phyloP scores from a whole-genome alignment of 2,888 invertebrate species.

The Philopedon plagiatum region DNA sequence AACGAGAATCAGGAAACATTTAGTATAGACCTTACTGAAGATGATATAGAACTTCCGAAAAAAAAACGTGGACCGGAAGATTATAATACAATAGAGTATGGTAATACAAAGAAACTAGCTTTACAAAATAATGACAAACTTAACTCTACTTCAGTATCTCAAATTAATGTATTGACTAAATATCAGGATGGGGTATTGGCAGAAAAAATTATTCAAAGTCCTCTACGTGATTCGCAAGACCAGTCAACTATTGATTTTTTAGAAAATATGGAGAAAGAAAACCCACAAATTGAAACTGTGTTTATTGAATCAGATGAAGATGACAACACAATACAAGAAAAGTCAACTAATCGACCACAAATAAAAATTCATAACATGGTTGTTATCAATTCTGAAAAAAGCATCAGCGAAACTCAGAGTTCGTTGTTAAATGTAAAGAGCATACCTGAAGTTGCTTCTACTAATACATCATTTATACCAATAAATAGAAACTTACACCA shows the following conservation, averaged over 20 bases:
- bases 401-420: background rate
- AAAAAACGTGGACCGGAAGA: background rate
- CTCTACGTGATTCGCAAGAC: background rate
- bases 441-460: background rate
- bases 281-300: constrained; percentile 37
- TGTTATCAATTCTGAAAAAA: background rate
- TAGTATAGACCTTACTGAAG: constrained; percentile 14
- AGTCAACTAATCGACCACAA: background rate
- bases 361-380: background rate
- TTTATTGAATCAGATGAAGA: constrained; percentile 34
- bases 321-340: background rate
- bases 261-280: constrained; percentile 24
- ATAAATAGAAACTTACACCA: background rate
- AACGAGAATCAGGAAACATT: background rate
- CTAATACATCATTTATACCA: background rate
- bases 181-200: background rate
- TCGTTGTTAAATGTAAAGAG: background rate
- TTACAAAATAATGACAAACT: background rate
- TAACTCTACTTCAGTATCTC: background rate
- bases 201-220: background rate
- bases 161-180: background rate
- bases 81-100: background rate
- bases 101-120: background rate
- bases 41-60: background rate
- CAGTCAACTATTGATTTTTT: background rate